Evolutionary conservation across 2,113 vertebrate genomes (phyloP).

Genomic region (Castor canadensis): DNA sequence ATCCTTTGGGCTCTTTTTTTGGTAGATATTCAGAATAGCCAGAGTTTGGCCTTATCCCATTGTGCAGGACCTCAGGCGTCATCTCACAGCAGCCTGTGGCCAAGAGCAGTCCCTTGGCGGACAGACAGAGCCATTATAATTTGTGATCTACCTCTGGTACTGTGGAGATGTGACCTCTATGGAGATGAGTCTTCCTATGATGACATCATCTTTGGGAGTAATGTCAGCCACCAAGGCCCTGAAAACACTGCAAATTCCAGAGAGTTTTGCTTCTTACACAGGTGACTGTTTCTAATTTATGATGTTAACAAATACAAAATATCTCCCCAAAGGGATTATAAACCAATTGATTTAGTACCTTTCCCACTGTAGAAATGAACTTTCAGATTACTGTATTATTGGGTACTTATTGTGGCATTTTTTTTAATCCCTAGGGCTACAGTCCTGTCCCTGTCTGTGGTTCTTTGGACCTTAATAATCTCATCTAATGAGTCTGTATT

Average conservation of each 20-base stretch:
- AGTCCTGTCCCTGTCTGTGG: background rate
- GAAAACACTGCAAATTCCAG: background rate
- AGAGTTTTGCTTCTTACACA: background rate
- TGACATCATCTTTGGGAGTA: background rate
- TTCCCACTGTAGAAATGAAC: background rate
- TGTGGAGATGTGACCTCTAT: background rate
- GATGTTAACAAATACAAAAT: background rate
- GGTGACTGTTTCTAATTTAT: background rate
- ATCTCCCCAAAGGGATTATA: constrained; percentile 4
- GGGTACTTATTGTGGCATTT: background rate
- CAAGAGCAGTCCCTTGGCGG: background rate
- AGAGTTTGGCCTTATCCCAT: too few relatives aligned
- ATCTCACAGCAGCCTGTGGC: background rate
- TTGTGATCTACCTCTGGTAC: background rate
- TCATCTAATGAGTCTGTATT: background rate
- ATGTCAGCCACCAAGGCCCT: background rate
- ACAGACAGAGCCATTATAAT: background rate
- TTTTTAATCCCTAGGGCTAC: background rate
- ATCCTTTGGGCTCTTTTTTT: background rate
- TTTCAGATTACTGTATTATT: constrained; percentile 20
- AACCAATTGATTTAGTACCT: background rate
- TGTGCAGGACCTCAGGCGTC: background rate
- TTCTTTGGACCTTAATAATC: constrained; percentile 37
- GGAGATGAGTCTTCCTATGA: background rate
- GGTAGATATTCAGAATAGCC: background rate